Percentiles rank a stretch among this genome's conserved stretches.
These are phyloP conservation scores for Etheostoma nigrum DNA, from an alignment of 2,797 vertebrate genomes.

Conservation along the genomic window DNA sequence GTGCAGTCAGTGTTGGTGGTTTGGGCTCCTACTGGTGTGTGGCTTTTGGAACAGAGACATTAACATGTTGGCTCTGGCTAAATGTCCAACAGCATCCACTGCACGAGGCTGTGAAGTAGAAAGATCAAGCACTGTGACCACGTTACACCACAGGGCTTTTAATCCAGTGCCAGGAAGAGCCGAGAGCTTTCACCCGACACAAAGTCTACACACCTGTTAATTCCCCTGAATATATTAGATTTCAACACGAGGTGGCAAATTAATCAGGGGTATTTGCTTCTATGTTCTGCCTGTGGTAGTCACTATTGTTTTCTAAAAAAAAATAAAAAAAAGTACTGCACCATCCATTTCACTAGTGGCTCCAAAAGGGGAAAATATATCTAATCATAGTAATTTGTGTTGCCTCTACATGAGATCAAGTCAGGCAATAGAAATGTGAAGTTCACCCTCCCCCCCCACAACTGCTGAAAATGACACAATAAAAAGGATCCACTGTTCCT, in stretches of 20 bases:
- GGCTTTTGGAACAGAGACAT: conserved; percentile 2
- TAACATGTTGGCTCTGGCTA: neutral
- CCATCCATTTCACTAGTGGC: neutral
- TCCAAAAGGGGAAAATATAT: neutral
- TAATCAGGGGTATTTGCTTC: neutral
- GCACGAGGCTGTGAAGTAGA: neutral
- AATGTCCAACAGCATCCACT: neutral
- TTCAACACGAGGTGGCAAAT: neutral
- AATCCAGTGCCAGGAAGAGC: neutral
- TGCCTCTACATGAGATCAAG: neutral
- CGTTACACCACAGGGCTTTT: neutral
- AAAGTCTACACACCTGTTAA: neutral
- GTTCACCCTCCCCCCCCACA: too few relatives aligned
- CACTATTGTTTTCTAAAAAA: neutral
- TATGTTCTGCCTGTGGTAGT: neutral
- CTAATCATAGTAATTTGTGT: neutral
- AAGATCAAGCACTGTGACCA: neutral
- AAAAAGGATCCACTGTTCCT: neutral
- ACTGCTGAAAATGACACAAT: neutral
- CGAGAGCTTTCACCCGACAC: neutral
- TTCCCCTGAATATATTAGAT: neutral
- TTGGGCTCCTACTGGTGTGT: neutral
- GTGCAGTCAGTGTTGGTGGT: neutral
- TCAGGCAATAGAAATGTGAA: neutral
- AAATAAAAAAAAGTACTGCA: neutral